phyloP scores from a whole-genome alignment of 2,888 invertebrate genomes.

The Troides oblongomaculatus region DNA sequence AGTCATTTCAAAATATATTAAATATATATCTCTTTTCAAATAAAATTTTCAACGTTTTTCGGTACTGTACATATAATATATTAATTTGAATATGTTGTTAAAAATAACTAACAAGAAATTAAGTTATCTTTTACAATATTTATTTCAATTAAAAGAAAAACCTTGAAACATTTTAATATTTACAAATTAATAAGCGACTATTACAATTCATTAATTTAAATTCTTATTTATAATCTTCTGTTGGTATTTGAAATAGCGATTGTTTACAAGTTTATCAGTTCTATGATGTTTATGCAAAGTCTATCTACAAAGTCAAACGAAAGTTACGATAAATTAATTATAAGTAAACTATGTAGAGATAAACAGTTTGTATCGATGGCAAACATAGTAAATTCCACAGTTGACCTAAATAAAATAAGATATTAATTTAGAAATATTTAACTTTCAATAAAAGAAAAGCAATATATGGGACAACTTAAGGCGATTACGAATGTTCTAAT shows the following conservation, averaged over 20 bases:
- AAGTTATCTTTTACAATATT: no score
- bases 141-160: no score
- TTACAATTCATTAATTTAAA: not conserved
- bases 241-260: not conserved
- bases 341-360: not conserved
- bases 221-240: not conserved
- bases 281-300: not conserved
- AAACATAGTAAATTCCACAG: not conserved
- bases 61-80: not conserved
- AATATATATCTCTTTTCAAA: no score
- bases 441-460: slow-evolving; percentile 6
- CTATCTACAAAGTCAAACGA: slow-evolving; percentile 28
- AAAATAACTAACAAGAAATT: not conserved
- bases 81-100: not conserved
- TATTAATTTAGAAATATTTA: slow-evolving; percentile 16
- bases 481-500: slow-evolving; percentile 21
- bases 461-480: not conserved
- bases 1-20: no score
- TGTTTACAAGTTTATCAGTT: slow-evolving; percentile 2
- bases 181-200: not conserved
- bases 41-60: no score
- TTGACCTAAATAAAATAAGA: slow-evolving; percentile 19
- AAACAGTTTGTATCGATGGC: not conserved
- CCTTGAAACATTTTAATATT: no score
- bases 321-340: not conserved